Evolutionary conservation across 2,797 vertebrate species (phyloP).

Genomic region (Molothrus ater): DNA sequence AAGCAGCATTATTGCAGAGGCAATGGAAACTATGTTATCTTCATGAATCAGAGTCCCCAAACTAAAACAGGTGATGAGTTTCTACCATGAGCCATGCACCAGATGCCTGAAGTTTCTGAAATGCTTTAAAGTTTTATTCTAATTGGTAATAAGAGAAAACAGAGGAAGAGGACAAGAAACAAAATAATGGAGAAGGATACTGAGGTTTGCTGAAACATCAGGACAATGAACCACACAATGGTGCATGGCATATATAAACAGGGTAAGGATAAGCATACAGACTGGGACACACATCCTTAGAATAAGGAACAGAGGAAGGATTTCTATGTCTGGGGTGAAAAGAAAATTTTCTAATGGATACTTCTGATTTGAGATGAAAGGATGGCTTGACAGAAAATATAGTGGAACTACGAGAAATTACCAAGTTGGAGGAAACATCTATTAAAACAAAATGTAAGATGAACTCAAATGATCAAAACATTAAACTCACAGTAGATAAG

Average conservation of each 20-base stretch:
- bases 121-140: not conserved
- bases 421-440: not conserved
- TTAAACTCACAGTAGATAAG: not conserved
- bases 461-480: not conserved
- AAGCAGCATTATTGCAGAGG: not conserved
- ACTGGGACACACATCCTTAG: not conserved
- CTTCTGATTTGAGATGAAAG: not conserved
- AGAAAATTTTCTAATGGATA: not conserved
- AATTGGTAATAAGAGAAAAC: not conserved
- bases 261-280: not conserved
- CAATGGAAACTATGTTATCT: not conserved
- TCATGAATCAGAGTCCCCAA: not conserved
- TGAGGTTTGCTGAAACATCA: not conserved
- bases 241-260: not conserved
- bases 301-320: not conserved
- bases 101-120: not conserved
- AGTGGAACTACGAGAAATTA: not conserved
- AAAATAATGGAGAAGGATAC: not conserved
- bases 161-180: not conserved
- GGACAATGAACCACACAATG: rapidly evolving
- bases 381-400: not conserved
- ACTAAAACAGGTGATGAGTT: not conserved
- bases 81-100: not conserved
- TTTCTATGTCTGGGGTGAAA: not conserved
- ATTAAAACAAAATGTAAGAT: not conserved